phyloP scores from a whole-genome alignment of 2,797 vertebrate species.

The Darevskia mixta region DNA sequence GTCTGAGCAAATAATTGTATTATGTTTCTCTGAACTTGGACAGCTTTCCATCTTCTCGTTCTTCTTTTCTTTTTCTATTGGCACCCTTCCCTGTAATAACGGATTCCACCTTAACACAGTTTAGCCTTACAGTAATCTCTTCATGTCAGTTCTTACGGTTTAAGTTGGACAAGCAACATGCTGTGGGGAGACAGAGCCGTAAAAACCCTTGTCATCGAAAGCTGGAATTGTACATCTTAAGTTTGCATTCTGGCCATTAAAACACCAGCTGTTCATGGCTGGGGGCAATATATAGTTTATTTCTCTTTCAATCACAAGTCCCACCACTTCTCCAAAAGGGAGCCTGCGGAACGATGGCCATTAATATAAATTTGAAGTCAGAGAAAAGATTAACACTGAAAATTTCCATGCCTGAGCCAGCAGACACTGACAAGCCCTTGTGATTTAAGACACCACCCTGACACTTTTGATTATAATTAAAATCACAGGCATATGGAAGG shows the following conservation, averaged over 20 bases:
- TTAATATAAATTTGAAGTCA: conserved; percentile 74
- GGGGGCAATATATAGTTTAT: conserved; percentile 57
- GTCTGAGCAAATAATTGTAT: background rate
- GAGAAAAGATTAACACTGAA: conserved; percentile 70
- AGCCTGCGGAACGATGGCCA: conserved; percentile 58
- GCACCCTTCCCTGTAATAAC: background rate
- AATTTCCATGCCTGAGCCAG: conserved; percentile 57
- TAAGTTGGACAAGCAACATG: conserved; percentile 40
- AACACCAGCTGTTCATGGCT: conserved; percentile 58
- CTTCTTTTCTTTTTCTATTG: conserved; percentile 8
- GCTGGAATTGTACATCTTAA: conserved; percentile 51
- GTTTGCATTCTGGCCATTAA: conserved; percentile 64
- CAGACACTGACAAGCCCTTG: conserved; percentile 61
- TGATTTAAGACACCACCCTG: conserved; percentile 71
- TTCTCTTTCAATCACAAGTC: conserved; percentile 61
- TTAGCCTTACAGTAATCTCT: conserved; percentile 38
- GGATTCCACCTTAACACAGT: conserved; percentile 18
- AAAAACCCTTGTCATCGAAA: conserved; percentile 47
- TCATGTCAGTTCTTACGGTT: conserved; percentile 10
- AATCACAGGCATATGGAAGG: conserved; percentile 73
- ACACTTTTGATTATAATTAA: conserved; percentile 77
- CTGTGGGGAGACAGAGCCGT: conserved; percentile 38
- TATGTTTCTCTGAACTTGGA: background rate
- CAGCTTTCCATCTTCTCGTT: background rate
- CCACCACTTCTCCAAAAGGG: conserved; percentile 51